Base-by-base conservation (phyloP, 2,113 vertebrate genomes). In the Limanda limanda region DNA sequence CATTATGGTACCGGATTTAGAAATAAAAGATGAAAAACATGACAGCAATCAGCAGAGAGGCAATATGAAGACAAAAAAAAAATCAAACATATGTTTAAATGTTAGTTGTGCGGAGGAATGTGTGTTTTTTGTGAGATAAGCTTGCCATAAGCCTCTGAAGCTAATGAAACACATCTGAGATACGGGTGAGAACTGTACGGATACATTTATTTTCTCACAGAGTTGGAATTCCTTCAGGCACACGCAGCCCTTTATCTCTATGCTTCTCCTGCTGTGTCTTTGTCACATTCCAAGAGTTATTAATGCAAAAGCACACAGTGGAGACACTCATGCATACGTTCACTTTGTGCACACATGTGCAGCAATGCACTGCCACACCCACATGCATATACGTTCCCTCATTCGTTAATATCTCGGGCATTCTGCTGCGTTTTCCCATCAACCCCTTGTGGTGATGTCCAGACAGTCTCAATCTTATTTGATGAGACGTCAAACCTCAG, bases 171-270 rank as follows among this genome's bases (percentile, higher is more conserved):
- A 47, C 71, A 78, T 75, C 31, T 37, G 64, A 66, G 56, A 82
- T 78, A 74, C 21, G 40, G 37, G 25, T 52, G 56, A 78, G 74
- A 35, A 63, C 47, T 42, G 63, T 60, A 65, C 0, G 24, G 59
- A 81, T 64, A 74, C 62, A 73, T 72, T 82, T 82, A 42, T 67
- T 57, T 47, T 21, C 82, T 68, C 35, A 74, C 60, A 86, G 76
- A 86, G 79, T 79, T 76, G 24, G 24, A 87, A 87, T 91, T 87
- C 83, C 88, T 91, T 77, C 68, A 82, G 90, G 85, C 85, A 59
- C 78, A 73, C 56, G 45, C 55, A 61, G 25, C 21, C 64, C 79
- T 86, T 86, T 84, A 76, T 81, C 75, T 84, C 73, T 74, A 42
- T 10, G 63, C 75, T 72, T 69, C 80, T 76, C 87, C 85, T 61